Conservation (phyloP, 2,888 invertebrate species). For the Ormyrus pomaceus region DNA sequence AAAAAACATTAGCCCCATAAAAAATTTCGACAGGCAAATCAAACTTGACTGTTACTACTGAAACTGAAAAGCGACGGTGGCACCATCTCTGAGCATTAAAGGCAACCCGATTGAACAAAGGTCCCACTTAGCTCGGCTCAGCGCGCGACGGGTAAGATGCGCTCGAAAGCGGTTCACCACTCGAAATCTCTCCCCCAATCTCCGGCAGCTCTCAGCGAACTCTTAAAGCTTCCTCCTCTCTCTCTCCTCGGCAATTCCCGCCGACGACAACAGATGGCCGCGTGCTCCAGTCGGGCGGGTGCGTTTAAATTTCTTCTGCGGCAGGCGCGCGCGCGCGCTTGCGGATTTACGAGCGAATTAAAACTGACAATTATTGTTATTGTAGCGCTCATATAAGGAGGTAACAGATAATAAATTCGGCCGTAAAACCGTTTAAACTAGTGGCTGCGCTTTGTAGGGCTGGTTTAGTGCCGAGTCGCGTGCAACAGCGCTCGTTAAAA, state of each 20-base stretch:
- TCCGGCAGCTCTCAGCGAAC: constrained; percentile 24
- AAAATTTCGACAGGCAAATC: not conserved
- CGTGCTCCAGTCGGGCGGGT: constrained; percentile 59
- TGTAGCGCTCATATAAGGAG: constrained; percentile 74
- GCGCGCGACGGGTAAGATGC: constrained; percentile 60
- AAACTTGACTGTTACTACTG: constrained; percentile 38
- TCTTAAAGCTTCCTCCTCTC: not conserved
- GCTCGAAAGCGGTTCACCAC: constrained; percentile 15
- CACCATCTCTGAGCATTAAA: constrained; percentile 64
- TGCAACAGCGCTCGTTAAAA: constrained; percentile 74
- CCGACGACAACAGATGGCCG: constrained; percentile 68
- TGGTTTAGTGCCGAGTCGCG: constrained; percentile 75
- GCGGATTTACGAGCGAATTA: constrained; percentile 73
- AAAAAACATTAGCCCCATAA: constrained; percentile 27
- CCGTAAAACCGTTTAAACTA: constrained; percentile 74
- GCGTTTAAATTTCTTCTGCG: constrained; percentile 60
- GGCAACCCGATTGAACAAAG: constrained; percentile 54
- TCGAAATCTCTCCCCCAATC: not conserved
- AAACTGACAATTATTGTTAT: constrained; percentile 76
- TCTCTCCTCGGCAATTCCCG: constrained; percentile 59
- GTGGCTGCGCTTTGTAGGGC: constrained; percentile 74
- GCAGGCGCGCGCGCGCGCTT: constrained; percentile 3
- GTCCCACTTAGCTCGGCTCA: constrained; percentile 23
- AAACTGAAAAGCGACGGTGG: constrained; percentile 44
- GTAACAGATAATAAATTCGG: constrained; percentile 76